Conservation (phyloP, 2,888 invertebrate genomes). For the Atrina japonica region DNA sequence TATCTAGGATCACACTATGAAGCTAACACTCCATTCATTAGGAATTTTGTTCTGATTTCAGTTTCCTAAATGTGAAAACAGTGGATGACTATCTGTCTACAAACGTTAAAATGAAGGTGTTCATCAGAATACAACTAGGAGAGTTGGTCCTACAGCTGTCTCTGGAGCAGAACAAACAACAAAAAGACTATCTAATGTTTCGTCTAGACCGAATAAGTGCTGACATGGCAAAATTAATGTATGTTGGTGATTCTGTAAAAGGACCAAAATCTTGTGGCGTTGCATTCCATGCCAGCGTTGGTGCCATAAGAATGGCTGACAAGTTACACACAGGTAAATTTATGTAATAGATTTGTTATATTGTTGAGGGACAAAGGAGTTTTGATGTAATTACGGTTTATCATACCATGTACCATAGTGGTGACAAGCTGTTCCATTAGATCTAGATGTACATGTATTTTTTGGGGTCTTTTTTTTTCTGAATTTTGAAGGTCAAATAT, state of each 20-base stretch:
- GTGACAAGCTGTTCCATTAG: too few species aligned
- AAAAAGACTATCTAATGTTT: conserved; percentile 88
- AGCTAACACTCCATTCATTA: background rate
- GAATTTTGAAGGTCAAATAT: too few species aligned
- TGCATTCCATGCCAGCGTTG: conserved; percentile 87
- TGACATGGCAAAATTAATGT: conserved; percentile 89
- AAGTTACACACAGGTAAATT: conserved; percentile 86
- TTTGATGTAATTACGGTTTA: too few species aligned
- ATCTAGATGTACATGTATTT: too few species aligned
- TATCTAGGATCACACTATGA: background rate
- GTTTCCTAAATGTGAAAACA: conserved; percentile 89
- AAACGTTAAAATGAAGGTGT: conserved; percentile 87
- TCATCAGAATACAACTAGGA: conserved; percentile 88
- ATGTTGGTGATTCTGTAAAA: conserved; percentile 62
- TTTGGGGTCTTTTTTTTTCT: too few species aligned
- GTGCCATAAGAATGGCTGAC: conserved; percentile 86
- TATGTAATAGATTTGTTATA: too few species aligned
- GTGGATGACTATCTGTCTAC: conserved; percentile 92
- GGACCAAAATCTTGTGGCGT: conserved; percentile 83
- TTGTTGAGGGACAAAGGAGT: too few species aligned
- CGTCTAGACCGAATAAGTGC: conserved; percentile 86
- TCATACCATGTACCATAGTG: too few species aligned
- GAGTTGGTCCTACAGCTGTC: conserved; percentile 86
- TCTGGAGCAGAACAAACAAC: conserved; percentile 85
- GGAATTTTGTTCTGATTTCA: conserved; percentile 38